Evolutionary conservation across 2,888 invertebrate genomes (phyloP).

Genomic region (Desoria tigrina): DNA sequence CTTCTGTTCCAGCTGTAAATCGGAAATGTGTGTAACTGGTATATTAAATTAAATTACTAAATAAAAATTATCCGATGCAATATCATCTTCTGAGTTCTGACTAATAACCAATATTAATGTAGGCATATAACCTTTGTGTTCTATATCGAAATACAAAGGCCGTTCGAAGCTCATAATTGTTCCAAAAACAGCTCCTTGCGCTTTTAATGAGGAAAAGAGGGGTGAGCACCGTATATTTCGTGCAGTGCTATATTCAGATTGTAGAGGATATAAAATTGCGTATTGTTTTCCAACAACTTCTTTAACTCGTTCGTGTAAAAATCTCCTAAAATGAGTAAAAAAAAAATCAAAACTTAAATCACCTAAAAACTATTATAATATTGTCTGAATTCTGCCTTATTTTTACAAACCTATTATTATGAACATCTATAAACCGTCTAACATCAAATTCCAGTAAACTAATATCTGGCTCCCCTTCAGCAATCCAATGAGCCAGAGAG

Average conservation of each 20-base stretch:
- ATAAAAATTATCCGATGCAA: background rate
- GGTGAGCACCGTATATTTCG: constrained; percentile 68
- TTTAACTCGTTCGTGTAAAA: constrained; percentile 65
- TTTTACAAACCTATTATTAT: constrained; percentile 62
- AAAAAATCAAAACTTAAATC: background rate
- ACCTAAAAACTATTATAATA: background rate
- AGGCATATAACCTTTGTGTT: constrained; percentile 60
- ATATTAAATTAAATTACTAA: background rate
- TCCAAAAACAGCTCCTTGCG: constrained; percentile 68
- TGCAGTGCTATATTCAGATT: constrained; percentile 66
- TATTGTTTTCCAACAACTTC: constrained; percentile 66
- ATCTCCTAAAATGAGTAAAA: constrained; percentile 54
- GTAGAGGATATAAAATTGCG: constrained; percentile 59
- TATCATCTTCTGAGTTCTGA: too few species aligned
- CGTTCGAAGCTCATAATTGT: constrained; percentile 72
- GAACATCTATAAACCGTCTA: constrained; percentile 67
- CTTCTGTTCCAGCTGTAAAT: constrained; percentile 59
- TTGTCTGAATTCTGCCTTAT: background rate
- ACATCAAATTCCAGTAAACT: constrained; percentile 65
- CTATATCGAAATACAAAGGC: constrained; percentile 68
- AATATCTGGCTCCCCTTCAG: constrained; percentile 66
- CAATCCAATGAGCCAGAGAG: constrained; percentile 62
- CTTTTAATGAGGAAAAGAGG: constrained; percentile 67
- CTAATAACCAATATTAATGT: too few species aligned
- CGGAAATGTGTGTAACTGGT: background rate